phyloP scores from a whole-genome alignment of 2,888 invertebrate genomes.

The Hyposoter dolosus region DNA sequence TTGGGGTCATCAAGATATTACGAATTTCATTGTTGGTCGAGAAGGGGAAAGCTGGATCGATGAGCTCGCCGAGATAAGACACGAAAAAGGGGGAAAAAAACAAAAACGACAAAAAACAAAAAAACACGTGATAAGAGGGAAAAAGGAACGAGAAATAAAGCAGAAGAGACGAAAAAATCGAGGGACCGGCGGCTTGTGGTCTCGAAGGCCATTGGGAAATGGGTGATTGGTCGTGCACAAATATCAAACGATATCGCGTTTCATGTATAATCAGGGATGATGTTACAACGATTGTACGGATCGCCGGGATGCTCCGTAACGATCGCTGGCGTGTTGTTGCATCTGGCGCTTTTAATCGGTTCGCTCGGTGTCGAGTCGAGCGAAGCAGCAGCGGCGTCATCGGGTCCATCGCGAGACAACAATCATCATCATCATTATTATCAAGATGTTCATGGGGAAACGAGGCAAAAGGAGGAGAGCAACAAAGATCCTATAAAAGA shows the following conservation, averaged over 20 bases:
- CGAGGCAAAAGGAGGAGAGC: constrained; percentile 73
- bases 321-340: constrained; percentile 64
- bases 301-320: constrained; percentile 63
- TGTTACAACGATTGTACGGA: constrained; percentile 73
- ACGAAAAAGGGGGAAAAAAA: neutral
- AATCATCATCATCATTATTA: constrained; percentile 77
- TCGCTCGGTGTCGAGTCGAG: constrained; percentile 58
- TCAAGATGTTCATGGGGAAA: constrained; percentile 77
- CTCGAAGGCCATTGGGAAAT: constrained; percentile 65
- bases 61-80: neutral
- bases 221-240: constrained; percentile 68
- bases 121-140: neutral
- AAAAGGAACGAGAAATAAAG: neutral
- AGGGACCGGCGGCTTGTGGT: neutral
- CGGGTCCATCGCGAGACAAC: constrained; percentile 51
- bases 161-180: neutral
- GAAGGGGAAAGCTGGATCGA: constrained; percentile 12
- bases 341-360: constrained; percentile 70
- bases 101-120: too few relatives aligned
- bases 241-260: constrained; percentile 71
- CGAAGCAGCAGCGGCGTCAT: constrained; percentile 59
- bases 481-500: constrained; percentile 70
- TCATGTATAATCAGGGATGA: constrained; percentile 76
- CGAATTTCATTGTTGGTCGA: neutral
- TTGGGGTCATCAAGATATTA: neutral